Percentiles rank a stretch among this genome's conserved stretches.
Conservation (phyloP, 2,797 vertebrate species). For the Enteromius afrohamiltoni region DNA sequence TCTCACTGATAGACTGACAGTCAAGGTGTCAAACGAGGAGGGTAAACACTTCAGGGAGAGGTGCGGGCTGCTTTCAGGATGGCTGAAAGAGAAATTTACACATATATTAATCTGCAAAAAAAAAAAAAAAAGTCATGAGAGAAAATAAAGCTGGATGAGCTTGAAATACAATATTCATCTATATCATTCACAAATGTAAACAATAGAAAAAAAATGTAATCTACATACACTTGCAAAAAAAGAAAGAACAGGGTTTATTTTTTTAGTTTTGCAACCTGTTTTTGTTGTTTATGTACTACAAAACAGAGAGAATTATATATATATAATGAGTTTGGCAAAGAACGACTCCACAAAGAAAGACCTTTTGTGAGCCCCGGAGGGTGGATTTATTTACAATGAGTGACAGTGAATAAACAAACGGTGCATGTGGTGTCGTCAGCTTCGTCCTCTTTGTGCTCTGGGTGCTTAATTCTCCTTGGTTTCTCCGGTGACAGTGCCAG, state of each 20-base stretch:
- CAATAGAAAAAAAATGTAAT: neutral
- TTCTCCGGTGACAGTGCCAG: too few relatives aligned
- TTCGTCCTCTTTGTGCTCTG: too few relatives aligned
- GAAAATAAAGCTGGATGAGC: neutral
- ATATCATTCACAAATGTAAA: neutral
- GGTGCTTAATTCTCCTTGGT: too few relatives aligned
- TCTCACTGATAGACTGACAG: slow-evolving; percentile 6
- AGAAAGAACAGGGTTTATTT: neutral
- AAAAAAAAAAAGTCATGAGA: neutral
- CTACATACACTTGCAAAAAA: neutral
- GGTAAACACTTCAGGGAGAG: slow-evolving; percentile 13
- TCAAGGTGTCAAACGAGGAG: slow-evolving; percentile 26
- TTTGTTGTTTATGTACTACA: neutral
- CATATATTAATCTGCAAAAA: neutral
- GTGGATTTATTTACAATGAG: too few relatives aligned
- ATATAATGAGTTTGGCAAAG: too few relatives aligned
- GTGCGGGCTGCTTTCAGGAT: neutral
- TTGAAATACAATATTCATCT: neutral
- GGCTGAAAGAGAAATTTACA: neutral
- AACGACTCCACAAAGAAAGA: too few relatives aligned
- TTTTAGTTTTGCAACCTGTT: neutral
- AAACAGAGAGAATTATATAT: neutral
- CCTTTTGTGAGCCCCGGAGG: too few relatives aligned
- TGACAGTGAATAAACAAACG: too few relatives aligned
- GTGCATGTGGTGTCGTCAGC: too few relatives aligned